Evolutionary conservation across 2,888 invertebrate species (phyloP).

Genomic region (Rotaria sp.): DNA sequence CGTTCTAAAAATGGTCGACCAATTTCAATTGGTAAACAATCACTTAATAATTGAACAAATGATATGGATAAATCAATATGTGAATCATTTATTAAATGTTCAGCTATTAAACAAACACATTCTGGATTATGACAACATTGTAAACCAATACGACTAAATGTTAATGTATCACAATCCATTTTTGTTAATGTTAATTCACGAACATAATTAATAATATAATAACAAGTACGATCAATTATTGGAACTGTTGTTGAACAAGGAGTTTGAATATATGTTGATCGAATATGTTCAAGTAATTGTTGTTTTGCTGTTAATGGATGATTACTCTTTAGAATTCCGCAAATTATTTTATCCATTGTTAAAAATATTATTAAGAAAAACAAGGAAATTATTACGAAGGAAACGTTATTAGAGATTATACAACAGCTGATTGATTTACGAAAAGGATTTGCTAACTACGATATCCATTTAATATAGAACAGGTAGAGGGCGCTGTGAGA

Average conservation of each 20-base stretch:
- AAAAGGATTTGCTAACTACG: not conserved
- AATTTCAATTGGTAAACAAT: not conserved
- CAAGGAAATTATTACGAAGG: not conserved
- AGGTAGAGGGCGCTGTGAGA: not conserved
- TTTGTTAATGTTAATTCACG: not conserved
- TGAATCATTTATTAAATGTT: not conserved
- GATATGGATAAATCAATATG: not conserved
- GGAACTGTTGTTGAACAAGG: not conserved
- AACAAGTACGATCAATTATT: not conserved
- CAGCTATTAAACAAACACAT: not conserved
- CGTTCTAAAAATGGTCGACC: constrained; percentile 5
- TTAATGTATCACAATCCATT: not conserved
- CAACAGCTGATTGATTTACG: not conserved
- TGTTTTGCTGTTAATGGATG: not conserved
- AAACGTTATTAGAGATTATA: not conserved
- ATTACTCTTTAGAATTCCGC: not conserved
- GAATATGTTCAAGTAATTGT: not conserved
- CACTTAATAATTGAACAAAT: constrained; percentile 26
- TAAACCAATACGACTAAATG: not conserved
- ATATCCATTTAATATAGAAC: not conserved
- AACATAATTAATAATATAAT: not conserved
- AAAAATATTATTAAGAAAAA: not conserved
- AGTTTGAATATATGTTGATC: not conserved
- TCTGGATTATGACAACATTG: constrained; percentile 12
- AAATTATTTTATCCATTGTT: not conserved